These are phyloP conservation scores for Chloroceryle aenea DNA, from an alignment of 2,113 vertebrate species.

Conservation along the genomic window DNA sequence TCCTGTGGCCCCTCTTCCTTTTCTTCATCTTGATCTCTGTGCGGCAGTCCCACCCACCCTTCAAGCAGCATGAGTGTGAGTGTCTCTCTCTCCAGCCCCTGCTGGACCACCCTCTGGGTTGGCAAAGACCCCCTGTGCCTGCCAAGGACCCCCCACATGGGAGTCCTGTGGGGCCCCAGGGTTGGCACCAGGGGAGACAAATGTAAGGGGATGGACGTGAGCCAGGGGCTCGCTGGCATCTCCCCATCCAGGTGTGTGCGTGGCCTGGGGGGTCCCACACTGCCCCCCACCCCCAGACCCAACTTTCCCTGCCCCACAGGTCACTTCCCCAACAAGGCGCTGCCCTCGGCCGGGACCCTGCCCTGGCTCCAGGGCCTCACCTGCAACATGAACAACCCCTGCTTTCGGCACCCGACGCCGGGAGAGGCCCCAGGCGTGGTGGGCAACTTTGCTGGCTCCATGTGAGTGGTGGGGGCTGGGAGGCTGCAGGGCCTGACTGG, in stretches of 20 bases:
- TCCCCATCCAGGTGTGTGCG: fast-evolving
- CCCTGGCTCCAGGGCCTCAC: constrained; percentile 90
- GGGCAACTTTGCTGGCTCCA: constrained; percentile 87
- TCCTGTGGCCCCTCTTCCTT: constrained; percentile 92
- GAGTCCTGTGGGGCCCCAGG: background rate
- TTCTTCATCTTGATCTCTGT: constrained; percentile 90
- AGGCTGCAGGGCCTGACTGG: fast-evolving
- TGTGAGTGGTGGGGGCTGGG: constrained; percentile 73
- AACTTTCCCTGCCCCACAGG: constrained; percentile 55
- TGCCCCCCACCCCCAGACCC: background rate
- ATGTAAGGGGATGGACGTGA: fast-evolving
- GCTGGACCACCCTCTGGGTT: background rate
- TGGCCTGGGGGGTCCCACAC: fast-evolving
- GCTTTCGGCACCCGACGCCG: constrained; percentile 78
- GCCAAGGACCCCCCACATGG: fast-evolving
- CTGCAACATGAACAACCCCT: constrained; percentile 91
- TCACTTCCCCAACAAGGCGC: constrained; percentile 91
- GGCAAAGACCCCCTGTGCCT: background rate
- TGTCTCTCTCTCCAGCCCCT: background rate
- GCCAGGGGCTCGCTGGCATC: fast-evolving
- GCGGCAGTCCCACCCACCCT: constrained; percentile 84
- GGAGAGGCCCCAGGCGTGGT: constrained; percentile 81
- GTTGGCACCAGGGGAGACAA: background rate
- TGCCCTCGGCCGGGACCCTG: constrained; percentile 87
- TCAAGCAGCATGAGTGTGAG: constrained; percentile 89